These are phyloP conservation scores for Acanthosepion esculentum DNA, from an alignment of 2,888 invertebrate genomes.

Conservation along the genomic window DNA sequence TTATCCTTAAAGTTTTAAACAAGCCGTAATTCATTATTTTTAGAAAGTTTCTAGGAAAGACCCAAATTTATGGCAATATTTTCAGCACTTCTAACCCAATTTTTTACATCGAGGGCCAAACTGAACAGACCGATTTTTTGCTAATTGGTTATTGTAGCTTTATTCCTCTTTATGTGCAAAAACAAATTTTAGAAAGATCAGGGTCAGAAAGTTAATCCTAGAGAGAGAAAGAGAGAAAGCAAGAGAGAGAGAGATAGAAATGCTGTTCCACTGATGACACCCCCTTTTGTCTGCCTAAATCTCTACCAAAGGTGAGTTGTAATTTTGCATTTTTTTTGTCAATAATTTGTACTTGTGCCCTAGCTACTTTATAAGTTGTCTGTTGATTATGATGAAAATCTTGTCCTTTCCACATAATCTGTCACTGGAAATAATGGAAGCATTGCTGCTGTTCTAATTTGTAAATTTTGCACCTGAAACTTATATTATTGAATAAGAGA, in stretches of 20 bases:
- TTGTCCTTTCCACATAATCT: neutral
- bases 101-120: neutral
- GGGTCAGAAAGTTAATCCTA: neutral
- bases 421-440: neutral
- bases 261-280: neutral
- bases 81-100: neutral
- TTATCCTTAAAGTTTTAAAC: neutral
- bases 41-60: neutral
- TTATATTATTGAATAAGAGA: neutral
- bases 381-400: neutral
- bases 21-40: too few relatives aligned
- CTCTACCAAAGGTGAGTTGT: constrained; percentile 8
- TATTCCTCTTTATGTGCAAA: constrained; percentile 8
- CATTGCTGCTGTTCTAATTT: neutral
- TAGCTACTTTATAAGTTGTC: neutral
- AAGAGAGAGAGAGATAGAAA: neutral
- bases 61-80: neutral
- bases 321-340: neutral
- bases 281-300: neutral
- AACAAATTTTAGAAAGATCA: neutral
- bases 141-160: neutral
- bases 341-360: too few relatives aligned
- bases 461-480: neutral
- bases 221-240: neutral
- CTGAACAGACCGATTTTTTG: neutral